phyloP scores from a whole-genome alignment of 2,797 vertebrate genomes.

The Alexandromys oeconomus region DNA sequence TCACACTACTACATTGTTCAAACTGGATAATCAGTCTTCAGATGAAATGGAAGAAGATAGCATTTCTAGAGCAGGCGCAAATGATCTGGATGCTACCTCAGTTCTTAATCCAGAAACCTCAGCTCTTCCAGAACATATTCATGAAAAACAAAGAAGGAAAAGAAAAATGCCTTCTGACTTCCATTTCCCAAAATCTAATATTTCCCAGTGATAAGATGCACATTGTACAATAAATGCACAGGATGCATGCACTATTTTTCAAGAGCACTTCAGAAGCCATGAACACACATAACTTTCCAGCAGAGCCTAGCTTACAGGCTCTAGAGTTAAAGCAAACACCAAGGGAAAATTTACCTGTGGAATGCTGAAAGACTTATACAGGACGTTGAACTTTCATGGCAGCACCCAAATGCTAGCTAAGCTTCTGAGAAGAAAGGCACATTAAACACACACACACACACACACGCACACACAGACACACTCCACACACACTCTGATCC shows the following conservation, averaged over 20 bases:
- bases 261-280: background rate
- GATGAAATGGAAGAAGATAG: background rate
- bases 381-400: background rate
- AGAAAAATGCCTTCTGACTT: background rate
- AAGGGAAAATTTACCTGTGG: background rate
- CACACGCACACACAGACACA: background rate
- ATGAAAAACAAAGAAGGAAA: background rate
- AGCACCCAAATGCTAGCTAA: background rate
- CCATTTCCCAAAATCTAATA: conserved; percentile 35
- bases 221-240: background rate
- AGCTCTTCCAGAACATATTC: background rate
- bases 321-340: background rate
- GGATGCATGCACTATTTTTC: background rate
- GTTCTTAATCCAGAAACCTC: background rate
- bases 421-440: background rate
- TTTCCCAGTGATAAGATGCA: background rate
- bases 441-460: background rate
- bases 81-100: background rate
- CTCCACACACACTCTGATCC: background rate
- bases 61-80: background rate
- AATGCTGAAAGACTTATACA: background rate
- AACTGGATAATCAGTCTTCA: conserved; percentile 12
- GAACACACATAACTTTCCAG: background rate
- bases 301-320: background rate
- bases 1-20: background rate